Conservation (phyloP, 2,888 invertebrate genomes). For the Autographa pulchrina region DNA sequence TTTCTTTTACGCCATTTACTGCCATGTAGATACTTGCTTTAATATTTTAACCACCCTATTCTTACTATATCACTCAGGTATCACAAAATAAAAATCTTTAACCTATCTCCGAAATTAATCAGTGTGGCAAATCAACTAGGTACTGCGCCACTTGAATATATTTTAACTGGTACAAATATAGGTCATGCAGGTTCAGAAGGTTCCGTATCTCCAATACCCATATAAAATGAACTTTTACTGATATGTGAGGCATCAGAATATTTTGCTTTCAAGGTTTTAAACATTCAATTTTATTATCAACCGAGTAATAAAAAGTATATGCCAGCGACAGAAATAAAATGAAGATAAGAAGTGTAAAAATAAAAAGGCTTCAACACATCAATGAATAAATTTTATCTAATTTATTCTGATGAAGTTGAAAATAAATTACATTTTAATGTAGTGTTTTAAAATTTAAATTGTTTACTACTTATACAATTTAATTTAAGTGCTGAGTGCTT, state of each 20-base stretch:
- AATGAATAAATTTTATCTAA: constrained; percentile 4
- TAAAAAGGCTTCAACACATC: constrained; percentile 7
- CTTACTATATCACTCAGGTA: too few species aligned
- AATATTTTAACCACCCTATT: too few species aligned
- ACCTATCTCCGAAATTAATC: too few species aligned
- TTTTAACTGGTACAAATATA: too few species aligned
- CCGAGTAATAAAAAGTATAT: constrained; percentile 22
- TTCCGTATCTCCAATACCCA: neutral
- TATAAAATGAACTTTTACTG: constrained; percentile 4
- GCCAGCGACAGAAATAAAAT: constrained; percentile 8
- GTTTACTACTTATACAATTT: too few species aligned
- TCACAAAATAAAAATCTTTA: too few species aligned
- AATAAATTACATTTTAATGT: neutral
- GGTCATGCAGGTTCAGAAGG: neutral
- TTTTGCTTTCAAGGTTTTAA: constrained; percentile 36
- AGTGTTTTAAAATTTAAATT: too few species aligned
- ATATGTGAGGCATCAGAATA: constrained; percentile 7
- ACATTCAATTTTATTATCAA: constrained; percentile 43
- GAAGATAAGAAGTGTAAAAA: constrained; percentile 26
- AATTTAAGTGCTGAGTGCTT: too few species aligned
- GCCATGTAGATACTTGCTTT: too few species aligned
- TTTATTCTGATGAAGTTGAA: neutral
- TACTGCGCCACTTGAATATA: too few species aligned
- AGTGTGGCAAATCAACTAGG: too few species aligned
- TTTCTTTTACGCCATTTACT: too few species aligned